Base-by-base conservation (phyloP, 30 jellyfish, hydroid and myxozoan species). In the Pelagia noctiluca region DNA sequence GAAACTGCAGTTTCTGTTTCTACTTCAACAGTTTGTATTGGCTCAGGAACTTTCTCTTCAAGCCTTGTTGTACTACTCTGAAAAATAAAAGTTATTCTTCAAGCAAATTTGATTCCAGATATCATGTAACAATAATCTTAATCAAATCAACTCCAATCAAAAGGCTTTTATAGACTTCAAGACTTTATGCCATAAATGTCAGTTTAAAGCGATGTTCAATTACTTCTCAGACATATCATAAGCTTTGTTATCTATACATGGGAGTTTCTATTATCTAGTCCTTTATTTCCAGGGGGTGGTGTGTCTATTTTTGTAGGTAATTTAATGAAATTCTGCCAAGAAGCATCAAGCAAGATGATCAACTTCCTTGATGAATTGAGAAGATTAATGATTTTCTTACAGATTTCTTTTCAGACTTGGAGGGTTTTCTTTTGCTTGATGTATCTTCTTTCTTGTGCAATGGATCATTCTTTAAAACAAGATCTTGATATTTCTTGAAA, bases 401-500 rank as follows among this genome's bases (percentile, higher is more conserved):
- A 42, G 12, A 8, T 42, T 42, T 42, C 16, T n/a, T n/a, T n/a
- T n/a, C n/a, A n/a, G n/a, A n/a, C n/a, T 16, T 42, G 57, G 57
- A 42, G 57, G 16, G 57, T 8, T 5, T 42, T 7, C 24, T 63
- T 72, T 30, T 42, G 50, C 47, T 35, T 52, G 68, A 52, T 19
- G 26, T 68, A 33, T 72, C 77, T 63, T 75, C 63, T 49, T 50
- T 76, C 13, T 46, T 48, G 35, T 23, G 75, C 2, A 23, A 10
- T 10, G 47, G 8, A 22, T 61, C 88, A 36, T 38, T 57, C 32
- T 78, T 80, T 50, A 78, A 72, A 32, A 88, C 97, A 29, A 79
- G 4, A 7, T 28, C 75, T 52, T 88, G 97, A 71, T 88, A 80
- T 64, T 88, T 88, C 64, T 78, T 61, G 75, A 87, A 87, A 22